These are phyloP conservation scores for Antheraea pernyi DNA, from an alignment of 1,140 invertebrate species.

Conservation along the genomic window DNA sequence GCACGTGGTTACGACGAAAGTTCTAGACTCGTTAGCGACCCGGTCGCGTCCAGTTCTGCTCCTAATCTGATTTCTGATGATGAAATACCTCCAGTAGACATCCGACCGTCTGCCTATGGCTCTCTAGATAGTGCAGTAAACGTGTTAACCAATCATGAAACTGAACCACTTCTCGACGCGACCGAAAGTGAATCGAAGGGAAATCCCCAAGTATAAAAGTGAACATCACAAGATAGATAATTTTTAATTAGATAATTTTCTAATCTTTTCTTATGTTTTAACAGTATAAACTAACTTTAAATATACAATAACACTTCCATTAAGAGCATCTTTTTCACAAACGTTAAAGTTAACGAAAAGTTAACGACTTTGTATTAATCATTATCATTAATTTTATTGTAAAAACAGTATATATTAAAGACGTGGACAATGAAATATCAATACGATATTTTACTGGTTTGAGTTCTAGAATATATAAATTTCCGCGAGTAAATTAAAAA, in stretches of 20 bases:
- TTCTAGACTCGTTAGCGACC: conserved; percentile 57
- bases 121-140: conserved; percentile 54
- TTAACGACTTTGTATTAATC: no score
- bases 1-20: conserved; percentile 81
- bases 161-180: conserved; percentile 48
- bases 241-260: neutral
- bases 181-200: conserved; percentile 23
- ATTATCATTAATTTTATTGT: no score
- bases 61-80: conserved; percentile 56
- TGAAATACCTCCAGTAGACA: conserved; percentile 47
- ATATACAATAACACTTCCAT: no score
- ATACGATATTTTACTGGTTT: no score
- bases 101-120: conserved; percentile 55
- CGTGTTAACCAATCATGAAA: conserved; percentile 47
- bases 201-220: conserved; percentile 47
- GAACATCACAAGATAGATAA: conserved; percentile 6
- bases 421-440: no score
- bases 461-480: no score
- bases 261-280: no score
- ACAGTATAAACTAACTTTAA: no score
- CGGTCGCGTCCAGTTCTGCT: conserved; percentile 58
- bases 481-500: no score
- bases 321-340: no score
- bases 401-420: no score
- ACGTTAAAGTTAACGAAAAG: no score